Evolutionary conservation across 2,797 vertebrate genomes (phyloP).

Genomic region (Trachurus trachurus): DNA sequence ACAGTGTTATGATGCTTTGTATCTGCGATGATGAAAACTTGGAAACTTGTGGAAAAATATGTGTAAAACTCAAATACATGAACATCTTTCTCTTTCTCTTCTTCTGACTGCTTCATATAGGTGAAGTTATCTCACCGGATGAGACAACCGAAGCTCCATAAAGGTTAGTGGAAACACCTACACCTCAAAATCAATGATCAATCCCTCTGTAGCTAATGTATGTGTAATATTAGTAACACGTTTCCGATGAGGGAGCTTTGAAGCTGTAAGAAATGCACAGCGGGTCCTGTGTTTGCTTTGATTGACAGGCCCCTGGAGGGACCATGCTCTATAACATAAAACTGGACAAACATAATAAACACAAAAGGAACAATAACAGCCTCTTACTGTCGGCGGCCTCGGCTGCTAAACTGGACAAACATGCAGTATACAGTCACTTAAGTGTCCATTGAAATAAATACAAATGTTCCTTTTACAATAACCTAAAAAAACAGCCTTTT

Average conservation of each 20-base stretch:
- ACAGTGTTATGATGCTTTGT: not conserved
- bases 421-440: no score
- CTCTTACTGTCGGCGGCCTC: no score
- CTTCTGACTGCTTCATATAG: not conserved
- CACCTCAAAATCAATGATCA: not conserved
- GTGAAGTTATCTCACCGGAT: not conserved
- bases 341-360: no score
- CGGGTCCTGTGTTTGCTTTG: not conserved
- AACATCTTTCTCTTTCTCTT: not conserved
- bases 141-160: no score
- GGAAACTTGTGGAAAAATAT: not conserved
- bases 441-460: no score
- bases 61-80: not conserved
- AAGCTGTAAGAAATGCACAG: not conserved
- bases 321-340: no score
- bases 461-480: no score
- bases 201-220: not conserved
- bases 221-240: not conserved
- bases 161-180: not conserved
- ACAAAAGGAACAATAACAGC: no score
- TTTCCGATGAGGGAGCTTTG: not conserved
- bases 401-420: no score
- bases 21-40: not conserved
- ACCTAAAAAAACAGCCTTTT: no score
- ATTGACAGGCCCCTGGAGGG: not conserved